Conservation (phyloP, 2,113 vertebrate species). For the Centropus unirufus region DNA sequence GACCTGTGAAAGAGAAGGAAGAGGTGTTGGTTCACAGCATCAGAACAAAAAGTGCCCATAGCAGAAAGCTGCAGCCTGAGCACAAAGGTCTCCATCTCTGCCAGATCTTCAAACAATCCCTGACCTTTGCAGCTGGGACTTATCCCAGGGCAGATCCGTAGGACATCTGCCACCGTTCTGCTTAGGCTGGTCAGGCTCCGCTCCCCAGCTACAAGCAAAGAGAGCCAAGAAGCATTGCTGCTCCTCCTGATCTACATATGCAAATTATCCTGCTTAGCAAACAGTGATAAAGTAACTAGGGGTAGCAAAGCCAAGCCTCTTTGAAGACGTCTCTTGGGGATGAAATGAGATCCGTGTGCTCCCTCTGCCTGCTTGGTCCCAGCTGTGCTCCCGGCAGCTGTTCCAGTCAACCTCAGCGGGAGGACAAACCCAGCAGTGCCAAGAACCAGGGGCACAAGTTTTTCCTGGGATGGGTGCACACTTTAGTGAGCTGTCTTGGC, state of each 20-base stretch:
- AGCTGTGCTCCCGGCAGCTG: background rate
- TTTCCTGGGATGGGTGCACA: background rate
- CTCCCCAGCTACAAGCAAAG: background rate
- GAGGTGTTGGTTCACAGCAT: background rate
- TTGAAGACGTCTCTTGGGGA: background rate
- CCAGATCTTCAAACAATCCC: slow-evolving; percentile 19
- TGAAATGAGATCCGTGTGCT: background rate
- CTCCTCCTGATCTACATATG: background rate
- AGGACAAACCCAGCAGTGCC: background rate
- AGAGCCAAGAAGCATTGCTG: background rate
- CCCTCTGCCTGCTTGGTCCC: background rate
- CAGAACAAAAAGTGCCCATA: rapidly evolving
- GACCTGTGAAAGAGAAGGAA: background rate
- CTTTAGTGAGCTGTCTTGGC: background rate
- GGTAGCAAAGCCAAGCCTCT: background rate
- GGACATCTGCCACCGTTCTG: background rate
- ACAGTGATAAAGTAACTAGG: background rate
- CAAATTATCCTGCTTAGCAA: background rate
- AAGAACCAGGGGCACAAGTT: rapidly evolving
- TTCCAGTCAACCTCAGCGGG: background rate
- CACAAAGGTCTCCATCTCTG: slow-evolving; percentile 8
- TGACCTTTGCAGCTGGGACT: background rate
- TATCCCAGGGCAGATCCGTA: slow-evolving; percentile 2
- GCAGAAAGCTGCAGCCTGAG: background rate
- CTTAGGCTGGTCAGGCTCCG: background rate